Evolutionary conservation across 2,113 vertebrate genomes (phyloP), one percentile per base, ranked within the genome.

Genomic region (Madoqua kirkii): DNA sequence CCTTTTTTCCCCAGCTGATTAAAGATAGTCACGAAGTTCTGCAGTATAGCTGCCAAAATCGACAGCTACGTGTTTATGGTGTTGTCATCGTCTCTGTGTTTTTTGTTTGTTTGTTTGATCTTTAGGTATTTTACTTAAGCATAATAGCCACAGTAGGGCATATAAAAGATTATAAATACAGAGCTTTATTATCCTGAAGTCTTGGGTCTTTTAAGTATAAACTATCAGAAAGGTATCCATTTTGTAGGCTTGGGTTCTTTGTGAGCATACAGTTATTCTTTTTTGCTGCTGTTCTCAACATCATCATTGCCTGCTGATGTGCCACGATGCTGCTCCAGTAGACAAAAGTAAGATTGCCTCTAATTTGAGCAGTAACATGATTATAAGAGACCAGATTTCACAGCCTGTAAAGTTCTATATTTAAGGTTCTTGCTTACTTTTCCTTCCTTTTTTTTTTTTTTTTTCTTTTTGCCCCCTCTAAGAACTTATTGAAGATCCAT

Each of bases 271-370:
- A 76, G 89, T 97, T 60, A 29, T 3, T 91, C 59, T 96, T 97
- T 74, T 98, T 98, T 97, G 96, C 98, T 96, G 98, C 97, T 98
- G 98, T 98, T 98, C 98, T 97, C 93, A 76, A 79, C 60, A 85
- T 96, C 98, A 79, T 86, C 98, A 93, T 92, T 93, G 97, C 97
- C 98, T 98, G 98, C 98, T 98, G 97, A 95, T 93, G 98, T 99
- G 99, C 99, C 99, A 99, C 98, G 98, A 98, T 99, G 98, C 98
- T 99, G 98, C 98, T 98, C 98, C 98, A 97, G 1, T 40, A 86
- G 76, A 78, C 43, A 93, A 31, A 85, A 86, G 33, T 48, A 64
- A 91, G 86, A 79, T 81, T 13, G 96, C 93, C 96, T 97, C 94
- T 86, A 9, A 84, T 94, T 50, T 76, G 95, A 97, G 94, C 96